Conservation (phyloP, 2,797 vertebrate genomes). For the Gobio occitaniae region DNA sequence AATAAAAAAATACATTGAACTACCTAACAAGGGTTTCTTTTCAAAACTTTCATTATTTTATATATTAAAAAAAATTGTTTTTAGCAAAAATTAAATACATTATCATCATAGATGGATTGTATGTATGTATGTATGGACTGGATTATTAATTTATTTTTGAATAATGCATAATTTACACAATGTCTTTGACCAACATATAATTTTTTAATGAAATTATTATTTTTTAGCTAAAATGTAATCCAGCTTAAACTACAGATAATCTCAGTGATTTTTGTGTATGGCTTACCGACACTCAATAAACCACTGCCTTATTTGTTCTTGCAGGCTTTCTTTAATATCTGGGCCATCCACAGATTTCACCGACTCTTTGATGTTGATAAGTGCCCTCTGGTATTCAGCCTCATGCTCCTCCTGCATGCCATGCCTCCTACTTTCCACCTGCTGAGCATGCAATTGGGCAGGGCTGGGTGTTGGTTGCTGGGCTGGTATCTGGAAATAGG, state of each 20-base stretch:
- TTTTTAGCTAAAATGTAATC: background rate
- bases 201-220: background rate
- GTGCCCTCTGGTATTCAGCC: constrained; percentile 70
- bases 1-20: background rate
- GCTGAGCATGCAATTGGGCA: constrained; percentile 54
- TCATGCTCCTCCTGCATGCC: constrained; percentile 71
- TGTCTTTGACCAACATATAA: background rate
- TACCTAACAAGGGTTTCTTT: background rate
- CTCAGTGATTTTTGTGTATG: background rate
- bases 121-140: background rate
- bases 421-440: constrained; percentile 58
- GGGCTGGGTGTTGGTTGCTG: constrained; percentile 61
- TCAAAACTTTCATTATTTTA: background rate
- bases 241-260: background rate
- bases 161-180: background rate
- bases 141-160: background rate
- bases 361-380: constrained; percentile 72
- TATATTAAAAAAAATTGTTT: background rate
- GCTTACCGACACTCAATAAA: constrained; percentile 85
- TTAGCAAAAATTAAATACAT: background rate
- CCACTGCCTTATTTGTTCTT: constrained; percentile 85
- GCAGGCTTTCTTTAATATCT: constrained; percentile 78
- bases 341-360: constrained; percentile 74
- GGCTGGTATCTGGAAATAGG: constrained; percentile 72
- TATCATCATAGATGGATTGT: background rate